A percentile compares a stretch with the other conserved stretches of the same genome.
These are phyloP conservation scores for Dasypogon diadema DNA, from an alignment of 2,888 invertebrate species.

Conservation along the genomic window DNA sequence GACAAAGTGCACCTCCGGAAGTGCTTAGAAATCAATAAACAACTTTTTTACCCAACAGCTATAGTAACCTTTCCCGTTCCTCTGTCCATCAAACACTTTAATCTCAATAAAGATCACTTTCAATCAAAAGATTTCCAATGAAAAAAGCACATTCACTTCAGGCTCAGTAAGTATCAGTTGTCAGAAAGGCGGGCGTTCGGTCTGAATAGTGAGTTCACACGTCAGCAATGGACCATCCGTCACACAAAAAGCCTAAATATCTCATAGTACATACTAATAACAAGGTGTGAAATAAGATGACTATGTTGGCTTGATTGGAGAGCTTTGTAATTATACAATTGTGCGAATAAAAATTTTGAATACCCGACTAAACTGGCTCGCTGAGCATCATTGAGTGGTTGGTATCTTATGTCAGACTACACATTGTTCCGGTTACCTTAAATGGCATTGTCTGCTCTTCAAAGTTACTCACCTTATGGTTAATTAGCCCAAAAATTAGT, in stretches of 20 bases:
- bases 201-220: no score
- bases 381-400: no score
- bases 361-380: no score
- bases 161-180: neutral
- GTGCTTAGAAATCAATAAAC: no score
- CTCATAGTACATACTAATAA: neutral
- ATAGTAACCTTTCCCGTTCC: no score
- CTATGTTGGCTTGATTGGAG: conserved; percentile 11
- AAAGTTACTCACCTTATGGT: neutral
- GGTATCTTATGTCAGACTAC: neutral
- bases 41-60: no score
- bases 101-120: conserved; percentile 20
- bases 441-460: no score
- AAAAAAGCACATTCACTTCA: no score
- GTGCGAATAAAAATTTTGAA: neutral
- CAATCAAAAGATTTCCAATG: conserved; percentile 31
- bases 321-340: conserved; percentile 3
- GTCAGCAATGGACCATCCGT: neutral
- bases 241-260: conserved; percentile 5
- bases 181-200: no score
- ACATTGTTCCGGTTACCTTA: no score
- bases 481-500: conserved; percentile 15
- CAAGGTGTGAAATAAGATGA: conserved; percentile 20
- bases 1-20: no score
- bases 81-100: conserved; percentile 20